A percentile compares a stretch with the other conserved stretches of the same genome.
Evolutionary conservation across 2,113 vertebrate species (phyloP).

Genomic region (Eclectus roratus): DNA sequence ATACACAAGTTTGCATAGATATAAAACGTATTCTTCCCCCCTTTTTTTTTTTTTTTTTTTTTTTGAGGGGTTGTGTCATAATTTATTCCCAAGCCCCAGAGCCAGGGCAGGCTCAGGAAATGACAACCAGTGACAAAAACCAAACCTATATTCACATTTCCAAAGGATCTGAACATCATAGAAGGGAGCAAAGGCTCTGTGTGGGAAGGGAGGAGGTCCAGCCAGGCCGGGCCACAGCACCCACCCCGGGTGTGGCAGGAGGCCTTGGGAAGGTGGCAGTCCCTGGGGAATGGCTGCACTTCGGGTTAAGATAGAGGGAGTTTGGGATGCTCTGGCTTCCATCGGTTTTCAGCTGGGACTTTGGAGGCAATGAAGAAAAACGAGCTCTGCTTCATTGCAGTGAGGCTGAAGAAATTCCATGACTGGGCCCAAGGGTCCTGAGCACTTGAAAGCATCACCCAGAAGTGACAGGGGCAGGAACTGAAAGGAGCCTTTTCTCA

Average conservation of each 20-base stretch:
- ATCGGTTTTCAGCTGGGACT: not conserved
- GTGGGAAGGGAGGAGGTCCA: not conserved
- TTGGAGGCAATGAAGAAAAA: not conserved
- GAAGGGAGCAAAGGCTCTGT: not conserved
- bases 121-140: not conserved
- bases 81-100: constrained; percentile 36
- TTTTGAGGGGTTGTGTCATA: not conserved
- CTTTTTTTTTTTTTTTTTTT: not conserved
- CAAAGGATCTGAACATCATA: constrained; percentile 37
- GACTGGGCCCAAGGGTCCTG: not conserved
- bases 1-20: constrained; percentile 70
- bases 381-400: not conserved
- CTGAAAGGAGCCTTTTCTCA: not conserved
- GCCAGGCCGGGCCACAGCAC: not conserved
- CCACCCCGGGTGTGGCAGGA: not conserved
- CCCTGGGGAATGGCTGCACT: not conserved
- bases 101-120: constrained; percentile 13
- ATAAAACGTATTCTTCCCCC: constrained; percentile 33
- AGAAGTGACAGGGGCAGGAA: not conserved
- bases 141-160: constrained; percentile 66
- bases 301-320: rapidly evolving
- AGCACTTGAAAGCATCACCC: not conserved
- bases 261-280: not conserved
- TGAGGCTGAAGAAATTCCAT: not conserved
- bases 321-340: not conserved